Evolutionary conservation across 2,797 vertebrate genomes (phyloP), one percentile per base, ranked within the genome.

Genomic region (Philypnodon macrostomus): DNA sequence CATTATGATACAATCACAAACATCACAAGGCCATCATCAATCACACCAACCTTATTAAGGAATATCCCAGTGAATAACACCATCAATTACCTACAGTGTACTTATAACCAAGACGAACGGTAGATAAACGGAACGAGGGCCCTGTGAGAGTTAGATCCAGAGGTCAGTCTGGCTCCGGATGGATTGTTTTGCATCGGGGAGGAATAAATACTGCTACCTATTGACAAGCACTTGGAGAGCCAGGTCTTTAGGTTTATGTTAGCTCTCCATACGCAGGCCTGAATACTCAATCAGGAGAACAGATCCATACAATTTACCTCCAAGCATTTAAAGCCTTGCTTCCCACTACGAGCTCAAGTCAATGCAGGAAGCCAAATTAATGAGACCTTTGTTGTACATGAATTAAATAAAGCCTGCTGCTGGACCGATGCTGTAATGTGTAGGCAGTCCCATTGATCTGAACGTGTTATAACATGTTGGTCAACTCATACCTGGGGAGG

Each of bases 201-300:
- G 53, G 63, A 50, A 70, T 70, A 76, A 73, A 74, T 34, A 70
- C 24, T 23, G 45, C 33, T 45, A 53, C 23, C 45, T 69, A 72
- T 34, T 53, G 70, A 77, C 63, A 76, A 45, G 27, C 34, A 58
- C 53, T 69, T 49, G 12, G 48, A 53, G 49, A 45, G 38, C 17
- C n/a, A 32, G 49, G 55, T 68, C 57, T 71, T 62, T 72, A 49
- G 30, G 70, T 70, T 69, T 71, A 74, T 58, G 65, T 61, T 66
- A 23, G 49, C 49, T 44, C 55, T 62, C 58, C 29, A 46, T 61
- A 48, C 44, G 39, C 51, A 68, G 39, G 47, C 11, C 16, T 46
- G 11, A 34, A 60, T 18, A 40, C 48, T 76, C 54, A 66, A 23
- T 69, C 21, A 75, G 17, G 23, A 19, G 18, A 26, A 55, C 31